These are phyloP conservation scores for Escarpia spicata DNA, from an alignment of 2,888 invertebrate species.

Conservation along the genomic window DNA sequence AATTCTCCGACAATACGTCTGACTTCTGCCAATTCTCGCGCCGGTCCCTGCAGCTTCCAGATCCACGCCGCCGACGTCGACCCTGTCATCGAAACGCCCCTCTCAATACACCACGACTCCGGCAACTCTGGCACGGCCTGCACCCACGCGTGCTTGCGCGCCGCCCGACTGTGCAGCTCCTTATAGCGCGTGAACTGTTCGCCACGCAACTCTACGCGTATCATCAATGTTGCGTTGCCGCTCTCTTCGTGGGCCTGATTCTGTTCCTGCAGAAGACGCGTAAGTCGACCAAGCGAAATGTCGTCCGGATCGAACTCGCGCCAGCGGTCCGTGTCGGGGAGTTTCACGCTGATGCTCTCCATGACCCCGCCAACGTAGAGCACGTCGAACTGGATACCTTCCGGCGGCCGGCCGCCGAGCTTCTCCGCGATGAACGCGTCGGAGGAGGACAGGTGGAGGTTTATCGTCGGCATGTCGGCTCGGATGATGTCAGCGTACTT, in stretches of 20 bases:
- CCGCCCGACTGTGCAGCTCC: constrained; percentile 8
- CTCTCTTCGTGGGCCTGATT: too few relatives aligned
- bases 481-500: constrained; percentile 28
- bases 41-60: constrained; percentile 29
- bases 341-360: constrained; percentile 27
- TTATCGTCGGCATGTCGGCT: constrained; percentile 21
- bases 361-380: constrained; percentile 23
- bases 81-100: constrained; percentile 33
- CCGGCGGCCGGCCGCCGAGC: constrained; percentile 25
- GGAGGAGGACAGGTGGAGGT: constrained; percentile 25
- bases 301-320: constrained; percentile 27
- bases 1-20: constrained; percentile 28
- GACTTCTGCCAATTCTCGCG: constrained; percentile 29
- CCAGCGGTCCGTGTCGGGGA: constrained; percentile 24
- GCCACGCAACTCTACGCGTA: constrained; percentile 18
- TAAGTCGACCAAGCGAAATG: constrained; percentile 17
- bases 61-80: constrained; percentile 24
- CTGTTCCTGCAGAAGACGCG: constrained; percentile 18
- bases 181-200: constrained; percentile 29
- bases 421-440: constrained; percentile 26
- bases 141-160: constrained; percentile 30
- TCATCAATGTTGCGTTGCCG: not conserved
- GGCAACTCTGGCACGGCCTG: constrained; percentile 28
- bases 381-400: constrained; percentile 26
- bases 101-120: constrained; percentile 27